Evolutionary conservation across 2,888 invertebrate species (phyloP).

Genomic region (Quadroppia sp.): DNA sequence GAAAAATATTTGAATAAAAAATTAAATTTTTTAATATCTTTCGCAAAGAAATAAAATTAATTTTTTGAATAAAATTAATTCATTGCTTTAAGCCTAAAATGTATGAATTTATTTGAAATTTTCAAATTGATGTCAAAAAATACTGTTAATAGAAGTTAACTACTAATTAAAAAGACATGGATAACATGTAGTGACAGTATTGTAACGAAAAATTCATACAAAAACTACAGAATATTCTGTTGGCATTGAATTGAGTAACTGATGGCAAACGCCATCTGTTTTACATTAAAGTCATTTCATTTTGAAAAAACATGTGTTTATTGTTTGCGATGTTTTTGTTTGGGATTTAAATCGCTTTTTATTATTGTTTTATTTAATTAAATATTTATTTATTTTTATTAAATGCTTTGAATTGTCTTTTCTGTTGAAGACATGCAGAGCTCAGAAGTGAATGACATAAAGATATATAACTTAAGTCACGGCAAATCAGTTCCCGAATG

Average conservation of each 20-base stretch:
- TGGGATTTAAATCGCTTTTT: not conserved
- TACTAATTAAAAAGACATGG: too few species aligned
- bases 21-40: too few species aligned
- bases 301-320: slow-evolving; percentile 11
- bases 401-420: not conserved
- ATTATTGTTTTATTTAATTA: not conserved
- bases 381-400: not conserved
- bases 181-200: too few species aligned
- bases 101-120: too few species aligned
- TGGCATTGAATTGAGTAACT: not conserved
- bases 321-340: not conserved
- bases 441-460: slow-evolving; percentile 87
- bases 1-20: too few species aligned
- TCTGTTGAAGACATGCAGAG: slow-evolving; percentile 68
- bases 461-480: slow-evolving; percentile 94
- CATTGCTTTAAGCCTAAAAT: too few species aligned
- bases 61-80: too few species aligned
- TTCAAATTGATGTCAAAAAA: too few species aligned
- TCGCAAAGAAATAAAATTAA: too few species aligned
- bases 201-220: too few species aligned
- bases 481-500: slow-evolving; percentile 97
- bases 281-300: not conserved
- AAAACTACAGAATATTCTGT: not conserved
- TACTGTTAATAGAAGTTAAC: too few species aligned
- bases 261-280: slow-evolving; percentile 15